phyloP scores from a whole-genome alignment of 2,113 vertebrate species.

The Ophiodon elongatus region DNA sequence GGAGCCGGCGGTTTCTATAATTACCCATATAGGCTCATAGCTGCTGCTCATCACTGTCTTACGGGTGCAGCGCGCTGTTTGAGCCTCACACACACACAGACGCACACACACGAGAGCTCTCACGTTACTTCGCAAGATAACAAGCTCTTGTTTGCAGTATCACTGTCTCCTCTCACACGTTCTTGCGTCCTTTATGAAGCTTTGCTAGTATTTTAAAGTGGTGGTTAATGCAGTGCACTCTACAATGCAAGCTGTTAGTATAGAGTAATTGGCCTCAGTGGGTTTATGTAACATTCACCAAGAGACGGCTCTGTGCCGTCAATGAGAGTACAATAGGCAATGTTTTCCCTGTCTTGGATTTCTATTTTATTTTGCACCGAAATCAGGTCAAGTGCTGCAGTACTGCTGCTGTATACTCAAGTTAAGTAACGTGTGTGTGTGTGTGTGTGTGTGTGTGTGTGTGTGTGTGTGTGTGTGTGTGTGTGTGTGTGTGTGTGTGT shows the following conservation, averaged over 20 bases:
- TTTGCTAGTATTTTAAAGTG: slow-evolving; percentile 7
- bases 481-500: slow-evolving; percentile 11
- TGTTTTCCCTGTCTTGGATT: not conserved
- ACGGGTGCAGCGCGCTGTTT: slow-evolving; percentile 38
- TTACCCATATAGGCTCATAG: slow-evolving; percentile 56
- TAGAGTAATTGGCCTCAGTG: slow-evolving; percentile 9
- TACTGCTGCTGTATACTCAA: not conserved
- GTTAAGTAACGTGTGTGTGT: slow-evolving; percentile 28
- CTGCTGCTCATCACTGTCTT: slow-evolving; percentile 53
- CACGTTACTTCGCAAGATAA: slow-evolving; percentile 40
- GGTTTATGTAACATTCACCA: slow-evolving; percentile 18
- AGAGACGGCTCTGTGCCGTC: not conserved
- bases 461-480: slow-evolving; percentile 17
- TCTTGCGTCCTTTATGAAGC: slow-evolving; percentile 25
- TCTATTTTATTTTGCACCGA: slow-evolving; percentile 6
- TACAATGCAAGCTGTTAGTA: not conserved
- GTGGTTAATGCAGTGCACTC: not conserved
- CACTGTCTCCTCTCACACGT: slow-evolving; percentile 16
- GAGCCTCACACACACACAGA: slow-evolving; percentile 9
- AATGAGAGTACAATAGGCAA: slow-evolving; percentile 17
- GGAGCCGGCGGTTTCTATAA: slow-evolving; percentile 55
- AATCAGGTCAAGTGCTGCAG: slow-evolving; percentile 48
- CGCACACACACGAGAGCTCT: not conserved
- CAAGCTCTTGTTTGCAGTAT: slow-evolving; percentile 33
- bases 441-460: slow-evolving; percentile 15